Percentiles rank a stretch among this genome's conserved stretches.
These are phyloP conservation scores for Drosophila basisetae DNA, from an alignment of 2,888 invertebrate species.

Conservation along the genomic window DNA sequence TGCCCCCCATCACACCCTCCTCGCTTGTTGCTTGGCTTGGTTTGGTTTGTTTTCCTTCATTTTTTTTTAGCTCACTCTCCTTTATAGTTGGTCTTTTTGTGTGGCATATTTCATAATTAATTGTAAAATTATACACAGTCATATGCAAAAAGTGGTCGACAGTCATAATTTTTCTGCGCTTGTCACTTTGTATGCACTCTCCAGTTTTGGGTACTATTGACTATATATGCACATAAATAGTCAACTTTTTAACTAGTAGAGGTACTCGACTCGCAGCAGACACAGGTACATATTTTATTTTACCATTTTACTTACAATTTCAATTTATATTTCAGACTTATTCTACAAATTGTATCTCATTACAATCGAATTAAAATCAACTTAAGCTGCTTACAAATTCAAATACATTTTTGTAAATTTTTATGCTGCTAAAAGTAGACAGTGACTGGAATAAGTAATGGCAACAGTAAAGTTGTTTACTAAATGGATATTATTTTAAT, in stretches of 20 bases:
- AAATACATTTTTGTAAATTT: background rate
- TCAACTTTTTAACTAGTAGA: background rate
- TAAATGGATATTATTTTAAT: background rate
- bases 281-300: background rate
- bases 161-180: conserved; percentile 65
- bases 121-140: conserved; percentile 77
- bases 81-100: conserved; percentile 33
- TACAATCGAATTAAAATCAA: background rate
- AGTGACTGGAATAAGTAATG: background rate
- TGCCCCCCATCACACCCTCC: background rate
- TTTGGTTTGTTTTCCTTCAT: conserved; percentile 26
- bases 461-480: background rate
- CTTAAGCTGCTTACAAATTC: background rate
- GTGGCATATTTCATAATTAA: conserved; percentile 77
- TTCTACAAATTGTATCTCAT: background rate
- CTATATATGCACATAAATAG: background rate
- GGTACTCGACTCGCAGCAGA: background rate
- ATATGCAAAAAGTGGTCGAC: conserved; percentile 71
- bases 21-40: conserved; percentile 20
- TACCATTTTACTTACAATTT: no score
- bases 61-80: conserved; percentile 9
- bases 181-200: conserved; percentile 59
- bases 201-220: conserved; percentile 4
- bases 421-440: background rate
- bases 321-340: background rate